A percentile compares a stretch with the other conserved stretches of the same genome.
phyloP scores from a whole-genome alignment of 2,888 invertebrate genomes.

The Dryocosmus kuriphilus region DNA sequence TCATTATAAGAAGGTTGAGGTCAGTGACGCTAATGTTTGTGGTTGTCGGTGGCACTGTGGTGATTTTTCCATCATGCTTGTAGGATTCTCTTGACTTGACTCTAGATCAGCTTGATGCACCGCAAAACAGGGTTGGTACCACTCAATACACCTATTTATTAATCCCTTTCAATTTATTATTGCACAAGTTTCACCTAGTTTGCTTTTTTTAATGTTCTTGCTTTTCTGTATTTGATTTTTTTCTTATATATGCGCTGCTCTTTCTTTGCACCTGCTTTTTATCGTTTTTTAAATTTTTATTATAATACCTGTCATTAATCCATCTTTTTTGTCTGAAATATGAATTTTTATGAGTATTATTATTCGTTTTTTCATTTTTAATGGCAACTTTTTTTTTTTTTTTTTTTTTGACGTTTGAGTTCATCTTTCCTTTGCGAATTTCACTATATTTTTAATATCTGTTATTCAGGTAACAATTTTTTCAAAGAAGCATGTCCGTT shows the following conservation, averaged over 20 bases:
- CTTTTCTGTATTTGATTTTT: background rate
- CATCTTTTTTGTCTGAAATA: too few species aligned
- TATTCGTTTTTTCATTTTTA: background rate
- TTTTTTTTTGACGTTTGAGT: background rate
- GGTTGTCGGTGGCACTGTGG: conserved; percentile 68
- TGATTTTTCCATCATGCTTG: conserved; percentile 67
- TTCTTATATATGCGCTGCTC: background rate
- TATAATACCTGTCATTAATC: background rate
- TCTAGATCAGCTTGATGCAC: conserved; percentile 75
- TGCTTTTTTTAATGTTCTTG: too few species aligned
- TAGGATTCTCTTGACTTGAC: conserved; percentile 76
- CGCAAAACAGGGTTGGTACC: conserved; percentile 75
- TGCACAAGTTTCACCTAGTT: conserved; percentile 27
- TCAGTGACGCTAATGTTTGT: conserved; percentile 65
- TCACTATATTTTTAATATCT: background rate
- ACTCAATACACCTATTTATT: conserved; percentile 43
- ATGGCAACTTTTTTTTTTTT: background rate
- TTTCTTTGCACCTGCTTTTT: background rate
- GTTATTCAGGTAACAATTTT: background rate
- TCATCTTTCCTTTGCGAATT: background rate
- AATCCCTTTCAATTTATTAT: conserved; percentile 21
- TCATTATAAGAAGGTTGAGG: conserved; percentile 44
- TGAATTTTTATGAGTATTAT: background rate
- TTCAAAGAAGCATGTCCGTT: conserved; percentile 6
- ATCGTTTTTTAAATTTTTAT: background rate